phyloP scores from a whole-genome alignment of 2,113 vertebrate species.

The Microcebus ravelobensis region DNA sequence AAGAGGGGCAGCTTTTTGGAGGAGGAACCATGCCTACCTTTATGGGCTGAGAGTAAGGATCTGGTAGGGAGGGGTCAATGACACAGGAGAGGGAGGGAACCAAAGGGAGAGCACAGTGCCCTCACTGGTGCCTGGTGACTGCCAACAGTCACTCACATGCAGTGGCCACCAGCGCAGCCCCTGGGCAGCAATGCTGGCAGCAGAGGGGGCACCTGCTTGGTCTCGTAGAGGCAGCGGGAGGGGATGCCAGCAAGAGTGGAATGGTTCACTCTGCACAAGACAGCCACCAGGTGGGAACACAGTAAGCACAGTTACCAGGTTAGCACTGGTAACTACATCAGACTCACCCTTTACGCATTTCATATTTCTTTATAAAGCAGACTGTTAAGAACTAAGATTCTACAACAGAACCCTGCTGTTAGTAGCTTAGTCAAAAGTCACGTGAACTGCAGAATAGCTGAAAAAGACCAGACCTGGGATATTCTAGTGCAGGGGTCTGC shows the following conservation, averaged over 20 bases:
- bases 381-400: not conserved
- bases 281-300: no score
- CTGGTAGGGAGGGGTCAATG: not conserved
- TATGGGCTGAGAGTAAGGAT: not conserved
- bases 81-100: not conserved
- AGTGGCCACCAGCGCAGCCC: not conserved
- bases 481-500: not conserved
- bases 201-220: not conserved
- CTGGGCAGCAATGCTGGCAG: not conserved
- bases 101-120: not conserved
- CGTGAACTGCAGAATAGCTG: not conserved
- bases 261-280: not conserved
- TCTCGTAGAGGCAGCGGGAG: not conserved
- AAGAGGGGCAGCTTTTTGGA: no score
- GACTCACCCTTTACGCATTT: not conserved
- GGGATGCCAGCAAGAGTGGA: not conserved
- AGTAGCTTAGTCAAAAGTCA: not conserved
- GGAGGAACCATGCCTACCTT: not conserved
- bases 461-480: not conserved
- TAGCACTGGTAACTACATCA: not conserved
- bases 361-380: not conserved
- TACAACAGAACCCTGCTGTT: not conserved
- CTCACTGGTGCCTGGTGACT: not conserved
- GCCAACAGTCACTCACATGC: not conserved
- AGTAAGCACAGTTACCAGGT: not conserved